Percentiles rank a stretch among this genome's conserved stretches.
phyloP scores from a whole-genome alignment of 2,888 invertebrate species.

The Glyphotaelius pellucidus region DNA sequence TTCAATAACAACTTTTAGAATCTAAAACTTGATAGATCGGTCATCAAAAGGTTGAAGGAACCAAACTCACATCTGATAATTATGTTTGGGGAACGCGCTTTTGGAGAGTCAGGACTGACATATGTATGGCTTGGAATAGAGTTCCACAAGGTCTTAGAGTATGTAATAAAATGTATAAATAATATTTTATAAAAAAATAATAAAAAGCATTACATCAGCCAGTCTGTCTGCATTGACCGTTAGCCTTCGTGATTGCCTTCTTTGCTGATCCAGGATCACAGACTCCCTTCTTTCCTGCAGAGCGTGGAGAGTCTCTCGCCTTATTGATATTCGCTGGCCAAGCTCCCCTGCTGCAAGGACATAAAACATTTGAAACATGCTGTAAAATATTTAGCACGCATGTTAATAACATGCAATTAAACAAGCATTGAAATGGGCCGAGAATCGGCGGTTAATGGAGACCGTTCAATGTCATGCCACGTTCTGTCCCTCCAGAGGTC shows the following conservation, averaged over 20 bases:
- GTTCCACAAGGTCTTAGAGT: neutral
- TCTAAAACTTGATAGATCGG: neutral
- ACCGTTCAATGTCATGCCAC: too few species aligned
- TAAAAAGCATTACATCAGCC: neutral
- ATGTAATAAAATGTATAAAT: neutral
- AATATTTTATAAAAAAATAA: neutral
- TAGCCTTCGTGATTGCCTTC: constrained; percentile 93
- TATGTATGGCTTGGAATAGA: neutral
- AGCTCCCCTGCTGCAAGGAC: too few species aligned
- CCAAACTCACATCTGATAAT: neutral
- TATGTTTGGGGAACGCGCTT: neutral
- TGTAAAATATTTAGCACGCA: constrained; percentile 74
- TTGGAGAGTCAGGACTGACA: neutral
- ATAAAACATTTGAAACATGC: too few species aligned
- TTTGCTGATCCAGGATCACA: constrained; percentile 84
- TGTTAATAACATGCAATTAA: too few species aligned
- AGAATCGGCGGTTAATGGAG: too few species aligned
- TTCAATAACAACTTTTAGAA: neutral
- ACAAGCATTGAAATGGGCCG: too few species aligned
- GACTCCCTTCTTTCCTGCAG: constrained; percentile 92
- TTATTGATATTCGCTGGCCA: constrained; percentile 86
- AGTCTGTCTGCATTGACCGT: constrained; percentile 87
- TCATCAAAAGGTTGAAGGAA: neutral
- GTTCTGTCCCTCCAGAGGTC: too few species aligned
- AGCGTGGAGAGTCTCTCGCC: constrained; percentile 91